Percentiles rank a stretch among this genome's conserved stretches.
Conservation (phyloP, 2,113 vertebrate genomes). For the Bathybates hornii region DNA sequence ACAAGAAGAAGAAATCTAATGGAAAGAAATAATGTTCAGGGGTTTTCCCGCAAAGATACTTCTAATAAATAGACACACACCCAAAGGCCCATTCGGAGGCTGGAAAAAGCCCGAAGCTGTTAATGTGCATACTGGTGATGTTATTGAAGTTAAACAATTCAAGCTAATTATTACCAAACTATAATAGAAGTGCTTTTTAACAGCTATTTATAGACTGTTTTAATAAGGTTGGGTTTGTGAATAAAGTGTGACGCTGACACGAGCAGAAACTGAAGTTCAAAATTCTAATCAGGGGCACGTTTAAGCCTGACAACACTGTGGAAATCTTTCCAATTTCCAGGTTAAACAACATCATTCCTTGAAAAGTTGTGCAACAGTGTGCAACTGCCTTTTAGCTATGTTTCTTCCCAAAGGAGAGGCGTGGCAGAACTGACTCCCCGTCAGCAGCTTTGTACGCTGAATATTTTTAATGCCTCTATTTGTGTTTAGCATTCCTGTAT, state of each 20-base stretch:
- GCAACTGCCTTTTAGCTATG: background rate
- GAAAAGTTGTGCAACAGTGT: background rate
- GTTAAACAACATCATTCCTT: background rate
- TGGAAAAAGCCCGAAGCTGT: background rate
- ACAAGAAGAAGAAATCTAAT: background rate
- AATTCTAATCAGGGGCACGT: background rate
- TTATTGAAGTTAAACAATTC: background rate
- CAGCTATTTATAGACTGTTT: background rate
- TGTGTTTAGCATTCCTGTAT: fast-evolving
- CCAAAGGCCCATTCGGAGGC: fast-evolving
- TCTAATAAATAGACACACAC: background rate
- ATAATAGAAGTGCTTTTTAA: background rate
- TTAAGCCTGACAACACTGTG: background rate
- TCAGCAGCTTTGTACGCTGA: background rate
- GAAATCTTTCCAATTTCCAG: background rate
- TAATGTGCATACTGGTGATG: fast-evolving
- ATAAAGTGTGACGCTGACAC: background rate
- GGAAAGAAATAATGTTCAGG: background rate
- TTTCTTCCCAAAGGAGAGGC: background rate
- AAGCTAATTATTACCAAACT: background rate
- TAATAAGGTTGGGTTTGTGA: background rate
- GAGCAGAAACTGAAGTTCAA: background rate
- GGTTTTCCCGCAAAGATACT: background rate
- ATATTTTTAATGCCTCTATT: background rate
- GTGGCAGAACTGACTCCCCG: fast-evolving